phyloP scores from a whole-genome alignment of 2,113 vertebrate genomes.

The Rhizomys pruinosus region DNA sequence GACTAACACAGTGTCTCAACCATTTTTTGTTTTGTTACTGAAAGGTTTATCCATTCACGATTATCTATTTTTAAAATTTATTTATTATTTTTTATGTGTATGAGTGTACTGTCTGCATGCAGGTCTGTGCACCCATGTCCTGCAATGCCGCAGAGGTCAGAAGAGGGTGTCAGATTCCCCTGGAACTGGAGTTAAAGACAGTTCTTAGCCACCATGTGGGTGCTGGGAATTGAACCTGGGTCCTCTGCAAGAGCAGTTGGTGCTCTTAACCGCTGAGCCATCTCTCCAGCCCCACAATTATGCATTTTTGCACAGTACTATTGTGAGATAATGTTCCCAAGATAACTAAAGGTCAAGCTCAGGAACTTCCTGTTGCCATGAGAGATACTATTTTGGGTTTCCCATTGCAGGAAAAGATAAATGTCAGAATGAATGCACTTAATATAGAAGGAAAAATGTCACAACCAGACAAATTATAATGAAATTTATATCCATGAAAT shows the following conservation, averaged over 20 bases:
- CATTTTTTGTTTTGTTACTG: background rate
- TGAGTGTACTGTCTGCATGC: too few species aligned
- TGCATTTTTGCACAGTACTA: background rate
- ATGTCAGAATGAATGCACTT: background rate
- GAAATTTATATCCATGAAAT: slow-evolving; percentile 21
- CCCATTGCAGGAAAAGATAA: background rate
- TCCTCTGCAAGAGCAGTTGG: too few species aligned
- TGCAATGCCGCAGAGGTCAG: too few species aligned
- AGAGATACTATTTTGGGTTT: background rate
- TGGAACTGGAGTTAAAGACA: too few species aligned
- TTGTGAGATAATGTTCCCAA: slow-evolving; percentile 3
- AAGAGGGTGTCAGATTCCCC: too few species aligned
- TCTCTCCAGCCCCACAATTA: too few species aligned
- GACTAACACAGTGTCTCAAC: background rate
- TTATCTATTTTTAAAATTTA: background rate
- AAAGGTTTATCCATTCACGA: slow-evolving; percentile 10
- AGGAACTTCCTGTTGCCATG: background rate
- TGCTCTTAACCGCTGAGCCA: too few species aligned
- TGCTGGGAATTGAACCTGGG: too few species aligned
- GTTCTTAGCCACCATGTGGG: too few species aligned
- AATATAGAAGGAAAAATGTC: slow-evolving; percentile 31
- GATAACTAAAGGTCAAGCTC: slow-evolving; percentile 21
- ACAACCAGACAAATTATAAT: slow-evolving; percentile 41
- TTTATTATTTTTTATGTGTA: too few species aligned
- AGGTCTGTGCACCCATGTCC: too few species aligned